A percentile compares a stretch with the other conserved stretches of the same genome.
Evolutionary conservation across 2,113 vertebrate species (phyloP).

Genomic region (Scolopax mira): DNA sequence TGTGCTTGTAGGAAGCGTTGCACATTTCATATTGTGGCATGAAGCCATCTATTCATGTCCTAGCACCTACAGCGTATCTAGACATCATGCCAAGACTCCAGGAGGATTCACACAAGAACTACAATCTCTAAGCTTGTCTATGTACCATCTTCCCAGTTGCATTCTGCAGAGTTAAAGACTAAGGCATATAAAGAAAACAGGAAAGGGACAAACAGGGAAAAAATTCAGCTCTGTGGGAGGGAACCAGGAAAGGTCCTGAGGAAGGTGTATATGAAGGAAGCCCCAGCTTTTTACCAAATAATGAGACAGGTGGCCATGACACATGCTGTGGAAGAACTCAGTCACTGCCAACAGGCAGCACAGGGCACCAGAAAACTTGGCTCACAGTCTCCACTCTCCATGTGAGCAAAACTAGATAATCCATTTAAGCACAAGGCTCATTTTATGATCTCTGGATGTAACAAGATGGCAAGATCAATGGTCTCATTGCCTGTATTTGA

Average conservation of each 20-base stretch:
- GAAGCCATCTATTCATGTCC: neutral
- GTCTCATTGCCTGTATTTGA: neutral
- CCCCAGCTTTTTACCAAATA: neutral
- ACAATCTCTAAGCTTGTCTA: neutral
- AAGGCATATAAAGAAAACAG: neutral
- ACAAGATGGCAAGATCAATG: neutral
- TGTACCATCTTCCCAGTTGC: neutral
- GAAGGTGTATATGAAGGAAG: constrained; percentile 3
- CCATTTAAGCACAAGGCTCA: neutral
- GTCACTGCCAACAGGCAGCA: constrained; percentile 10
- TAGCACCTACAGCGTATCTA: neutral
- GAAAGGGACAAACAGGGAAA: neutral
- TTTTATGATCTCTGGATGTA: constrained; percentile 29
- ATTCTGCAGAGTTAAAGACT: neutral
- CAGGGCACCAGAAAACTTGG: constrained; percentile 37
- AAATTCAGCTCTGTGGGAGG: neutral
- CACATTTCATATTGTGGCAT: neutral
- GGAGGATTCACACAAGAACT: neutral
- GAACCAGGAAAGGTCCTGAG: neutral
- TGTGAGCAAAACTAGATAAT: neutral
- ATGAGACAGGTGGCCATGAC: neutral
- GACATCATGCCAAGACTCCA: neutral
- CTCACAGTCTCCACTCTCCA: neutral
- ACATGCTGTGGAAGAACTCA: neutral
- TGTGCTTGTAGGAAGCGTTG: neutral